phyloP scores from a whole-genome alignment of 2,113 vertebrate species.

The Ptyas mucosa region DNA sequence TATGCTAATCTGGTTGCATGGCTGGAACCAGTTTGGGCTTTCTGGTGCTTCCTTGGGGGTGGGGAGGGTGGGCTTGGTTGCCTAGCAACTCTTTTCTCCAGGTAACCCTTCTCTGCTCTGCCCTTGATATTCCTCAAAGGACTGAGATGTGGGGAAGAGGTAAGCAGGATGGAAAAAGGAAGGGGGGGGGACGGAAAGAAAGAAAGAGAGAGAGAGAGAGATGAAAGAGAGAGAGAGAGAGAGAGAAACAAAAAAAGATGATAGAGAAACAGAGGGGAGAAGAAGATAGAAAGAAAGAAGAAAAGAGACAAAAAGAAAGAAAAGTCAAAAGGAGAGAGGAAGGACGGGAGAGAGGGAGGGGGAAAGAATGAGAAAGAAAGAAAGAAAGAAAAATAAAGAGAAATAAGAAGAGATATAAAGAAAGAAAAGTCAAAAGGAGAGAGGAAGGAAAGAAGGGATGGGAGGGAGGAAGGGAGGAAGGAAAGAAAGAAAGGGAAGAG shows the following conservation, averaged over 20 bases:
- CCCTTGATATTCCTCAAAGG: constrained; percentile 78
- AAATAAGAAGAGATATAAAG: no score
- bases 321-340: background rate
- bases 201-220: background rate
- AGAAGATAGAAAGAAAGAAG: background rate
- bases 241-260: background rate
- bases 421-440: no score
- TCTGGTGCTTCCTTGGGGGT: constrained; percentile 71
- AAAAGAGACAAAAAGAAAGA: background rate
- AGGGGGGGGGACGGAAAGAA: background rate
- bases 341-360: constrained; percentile 31
- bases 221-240: background rate
- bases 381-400: no score
- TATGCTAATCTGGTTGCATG: constrained; percentile 86
- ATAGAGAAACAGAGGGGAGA: background rate
- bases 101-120: constrained; percentile 80
- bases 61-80: constrained; percentile 67
- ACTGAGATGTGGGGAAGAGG: constrained; percentile 59
- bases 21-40: constrained; percentile 81
- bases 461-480: background rate
- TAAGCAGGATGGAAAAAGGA: constrained; percentile 25
- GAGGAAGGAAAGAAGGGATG: background rate
- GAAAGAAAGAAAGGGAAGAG: background rate
- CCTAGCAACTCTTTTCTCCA: constrained; percentile 81
- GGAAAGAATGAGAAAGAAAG: no score